Evolutionary conservation across 2,797 vertebrate species (phyloP).

Genomic region (Rhabdophis nuchalis): DNA sequence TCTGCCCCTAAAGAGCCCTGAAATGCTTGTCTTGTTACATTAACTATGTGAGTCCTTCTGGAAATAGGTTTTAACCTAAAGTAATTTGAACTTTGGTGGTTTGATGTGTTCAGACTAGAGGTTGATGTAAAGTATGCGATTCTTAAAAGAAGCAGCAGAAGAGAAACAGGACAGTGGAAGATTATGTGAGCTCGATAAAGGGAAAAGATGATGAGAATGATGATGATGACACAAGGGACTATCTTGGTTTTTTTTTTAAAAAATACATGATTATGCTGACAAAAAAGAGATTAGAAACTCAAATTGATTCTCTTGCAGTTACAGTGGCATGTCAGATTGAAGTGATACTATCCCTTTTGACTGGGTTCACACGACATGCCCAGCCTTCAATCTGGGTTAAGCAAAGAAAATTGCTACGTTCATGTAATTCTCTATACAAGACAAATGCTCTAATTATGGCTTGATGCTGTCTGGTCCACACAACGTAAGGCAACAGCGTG

Average conservation of each 20-base stretch:
- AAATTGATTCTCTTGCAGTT: not conserved
- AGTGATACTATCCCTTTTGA: not conserved
- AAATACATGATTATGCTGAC: not conserved
- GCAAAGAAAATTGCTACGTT: not conserved
- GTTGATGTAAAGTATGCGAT: constrained; percentile 24
- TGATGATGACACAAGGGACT: not conserved
- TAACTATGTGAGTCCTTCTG: constrained; percentile 52
- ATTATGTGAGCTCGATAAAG: not conserved
- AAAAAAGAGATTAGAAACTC: not conserved
- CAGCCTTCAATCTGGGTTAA: not conserved
- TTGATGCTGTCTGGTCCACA: not conserved
- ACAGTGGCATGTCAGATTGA: not conserved
- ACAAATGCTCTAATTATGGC: not conserved
- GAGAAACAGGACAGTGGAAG: constrained; percentile 4
- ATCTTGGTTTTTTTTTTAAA: not conserved
- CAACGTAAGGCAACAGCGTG: not conserved
- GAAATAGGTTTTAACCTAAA: constrained; percentile 59
- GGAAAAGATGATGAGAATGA: not conserved
- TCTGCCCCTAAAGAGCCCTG: constrained; percentile 56
- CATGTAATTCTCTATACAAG: not conserved
- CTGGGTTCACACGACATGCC: not conserved
- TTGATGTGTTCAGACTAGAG: constrained; percentile 35
- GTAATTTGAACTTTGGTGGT: constrained; percentile 52
- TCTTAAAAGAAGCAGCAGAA: constrained; percentile 26
- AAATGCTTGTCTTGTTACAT: constrained; percentile 38